Base-by-base conservation (phyloP, 2,888 invertebrate species). In the Eudasyphora cyanicolor region DNA sequence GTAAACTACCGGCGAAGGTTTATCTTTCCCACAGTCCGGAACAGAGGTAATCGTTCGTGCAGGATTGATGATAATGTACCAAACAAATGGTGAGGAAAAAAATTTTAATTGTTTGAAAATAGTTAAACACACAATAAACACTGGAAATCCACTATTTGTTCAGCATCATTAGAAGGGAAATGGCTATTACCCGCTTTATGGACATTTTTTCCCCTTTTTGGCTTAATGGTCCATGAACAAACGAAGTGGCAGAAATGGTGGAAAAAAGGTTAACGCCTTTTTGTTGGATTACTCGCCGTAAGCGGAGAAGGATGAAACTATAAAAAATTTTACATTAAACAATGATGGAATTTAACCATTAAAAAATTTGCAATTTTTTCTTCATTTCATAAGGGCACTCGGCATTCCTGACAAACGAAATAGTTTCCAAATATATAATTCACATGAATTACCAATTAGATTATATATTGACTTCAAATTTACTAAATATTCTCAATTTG, bases 191-290 rank as follows among this genome's bases (percentile, higher is more conserved):
- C n/a, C 45, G n/a, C n/a, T 64, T 35, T 60, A 12, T 35, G 38
- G 12, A n/a, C n/a, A 8, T n/a, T n/a, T 38, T 35, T 38, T 64
- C 19, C 12, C 19, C 35, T 64, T 64, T 35, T 38, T 38, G 35
- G 64, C 38, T 64, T 64, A 38, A 38, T 38, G 35, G 38, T 12
- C 38, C 38, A 2, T 45, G 45, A 14, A 45, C 45, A 45, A 1
- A 38, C 2, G 38, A 35, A 38, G 19, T 38, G 64, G 38, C 38
- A 38, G 14, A 8, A 45, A 45, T n/a, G n/a, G n/a, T n/a, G n/a
- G n/a, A 14, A 45, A 45, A 38, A 38, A 64, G 64, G 64, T 64
- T 17, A 64, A 64, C 64, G 35, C 64, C 64, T 64, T 27, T 62
- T 38, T 62, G 2, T 17, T 0, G 7, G 45, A n/a, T 14, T 45